A percentile compares a stretch with the other conserved stretches of the same genome.
These are phyloP conservation scores for Dusona sp. DNA, from an alignment of 2,888 invertebrate genomes.

Conservation along the genomic window DNA sequence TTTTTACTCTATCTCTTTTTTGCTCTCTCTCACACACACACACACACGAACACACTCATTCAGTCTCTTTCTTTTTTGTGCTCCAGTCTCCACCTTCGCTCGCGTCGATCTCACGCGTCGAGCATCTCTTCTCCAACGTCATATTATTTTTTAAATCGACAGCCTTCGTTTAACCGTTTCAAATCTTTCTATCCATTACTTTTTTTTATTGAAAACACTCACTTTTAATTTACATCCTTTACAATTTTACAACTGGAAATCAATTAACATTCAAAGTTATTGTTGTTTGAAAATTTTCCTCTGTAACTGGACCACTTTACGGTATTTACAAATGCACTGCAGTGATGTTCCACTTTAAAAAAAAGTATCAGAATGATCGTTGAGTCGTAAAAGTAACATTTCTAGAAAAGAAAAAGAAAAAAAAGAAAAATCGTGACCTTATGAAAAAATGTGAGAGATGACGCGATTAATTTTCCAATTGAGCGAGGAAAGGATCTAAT, in stretches of 20 bases:
- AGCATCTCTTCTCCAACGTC: conserved; percentile 46
- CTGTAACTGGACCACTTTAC: no score
- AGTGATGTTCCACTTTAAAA: no score
- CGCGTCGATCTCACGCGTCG: conserved; percentile 42
- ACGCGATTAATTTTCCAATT: not conserved
- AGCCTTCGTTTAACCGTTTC: no score
- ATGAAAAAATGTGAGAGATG: not conserved
- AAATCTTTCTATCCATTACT: no score
- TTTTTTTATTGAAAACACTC: not conserved
- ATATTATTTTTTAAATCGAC: not conserved
- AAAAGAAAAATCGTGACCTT: no score
- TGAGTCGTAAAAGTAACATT: not conserved
- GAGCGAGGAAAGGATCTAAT: not conserved
- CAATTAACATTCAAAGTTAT: not conserved
- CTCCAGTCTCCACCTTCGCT: conserved; percentile 43
- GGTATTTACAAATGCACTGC: no score
- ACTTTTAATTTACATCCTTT: not conserved
- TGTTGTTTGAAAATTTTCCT: not conserved
- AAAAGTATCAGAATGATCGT: not conserved
- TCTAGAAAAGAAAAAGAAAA: not conserved
- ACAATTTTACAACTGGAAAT: not conserved
- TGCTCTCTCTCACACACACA: not conserved
- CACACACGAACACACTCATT: no score
- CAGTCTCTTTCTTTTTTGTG: not conserved
- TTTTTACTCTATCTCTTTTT: conserved; percentile 40